Base-by-base conservation (phyloP, 2,888 invertebrate species). In the Pterobdella sp. region DNA sequence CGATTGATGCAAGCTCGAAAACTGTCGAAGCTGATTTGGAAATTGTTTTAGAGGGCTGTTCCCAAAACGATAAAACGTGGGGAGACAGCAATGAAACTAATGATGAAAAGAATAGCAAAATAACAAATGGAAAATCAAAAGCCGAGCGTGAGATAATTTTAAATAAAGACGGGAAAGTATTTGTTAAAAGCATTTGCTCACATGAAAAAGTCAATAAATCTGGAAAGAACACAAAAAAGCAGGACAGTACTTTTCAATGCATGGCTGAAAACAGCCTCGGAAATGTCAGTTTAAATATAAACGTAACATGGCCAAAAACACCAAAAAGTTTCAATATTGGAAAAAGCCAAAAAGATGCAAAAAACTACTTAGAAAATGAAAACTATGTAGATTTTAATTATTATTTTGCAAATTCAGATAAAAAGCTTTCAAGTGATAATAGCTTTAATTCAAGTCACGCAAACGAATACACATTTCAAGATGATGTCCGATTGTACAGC, bases 261-360 rank as follows among this genome's bases (percentile, higher is more conserved):
- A 76, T 82, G 32, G 83, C 83, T 2, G 79, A 78, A 73, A 83
- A 83, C 75, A 80, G 81, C 0, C 81, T 81, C 0, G 83, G 83
- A 1, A 82, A 82, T 73, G 81, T 81, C 18, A 81, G 81, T 14
- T 79, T 83, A 60, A 80, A 80, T 0, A 76, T 82, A 29, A 81
- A 81, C 75, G 80, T 82, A 26, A 79, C 79, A 22, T 81, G 81
- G 81, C 82, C 82, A 26, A n/a, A n/a, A n/a, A n/a, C n/a, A n/a
- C n/a, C n/a, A n/a, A n/a, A n/a, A n/a, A n/a, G n/a, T n/a, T n/a
- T n/a, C n/a, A n/a, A n/a, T n/a, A n/a, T n/a, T n/a, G n/a, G 74
- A 36, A 42, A 56, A 10, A 52, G 71, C 34, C 71, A 42, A 3
- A 42, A 42, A 42, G 22, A 22, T 42, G 49, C 49, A 22, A 42